Evolutionary conservation across 2,888 invertebrate genomes (phyloP), one percentile per base, ranked within the genome.

Genomic region (Cryptophagus acutangulus): DNA sequence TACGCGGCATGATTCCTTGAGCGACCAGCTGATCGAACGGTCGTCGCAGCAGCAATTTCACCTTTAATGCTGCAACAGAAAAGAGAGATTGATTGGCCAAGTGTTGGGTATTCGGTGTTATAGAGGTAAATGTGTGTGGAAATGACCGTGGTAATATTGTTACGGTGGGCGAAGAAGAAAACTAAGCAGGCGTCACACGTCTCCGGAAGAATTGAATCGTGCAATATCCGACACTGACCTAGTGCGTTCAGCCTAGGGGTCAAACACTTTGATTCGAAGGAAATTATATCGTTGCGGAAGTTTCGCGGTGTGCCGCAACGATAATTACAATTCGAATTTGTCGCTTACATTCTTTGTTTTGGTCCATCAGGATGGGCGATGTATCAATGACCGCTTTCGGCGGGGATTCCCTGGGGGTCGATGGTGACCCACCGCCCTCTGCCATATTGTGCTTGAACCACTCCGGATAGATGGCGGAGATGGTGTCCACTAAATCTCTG

Each of bases 1-100:
- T 81, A 96, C 96, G 89, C 66, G 96, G 95, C 83, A 96, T 90
- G 67, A 97, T 96, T 72, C 96, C 96, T 78, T 95, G 94, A 58
- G 90, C 94, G 61, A 95, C 93, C 61, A 96, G 80, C 74, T 95
- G 94, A 72, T 87, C 91, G 69, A 93, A 84, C 48, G 95, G 93
- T 65, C 94, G 78, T 69, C 96, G 78, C 72, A 92, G 82, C 87
- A 94, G 88, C 73, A 96, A 75, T 77, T 95, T 96, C 72, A 94
- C 88, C 79, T 95, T 94, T 67, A 96, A 79, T 65, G 95, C 96
- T 96, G 83, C 54, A 82, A 69, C 20, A 20, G 20, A 20, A 20
- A 20, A 5, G 20, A 20, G n/a, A n/a, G n/a, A n/a, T n/a, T n/a
- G n/a, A n/a, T n/a, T n/a, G n/a, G n/a, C n/a, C n/a, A n/a, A n/a